phyloP scores from a whole-genome alignment of 2,888 invertebrate genomes.

The Ochlodes sylvanus region DNA sequence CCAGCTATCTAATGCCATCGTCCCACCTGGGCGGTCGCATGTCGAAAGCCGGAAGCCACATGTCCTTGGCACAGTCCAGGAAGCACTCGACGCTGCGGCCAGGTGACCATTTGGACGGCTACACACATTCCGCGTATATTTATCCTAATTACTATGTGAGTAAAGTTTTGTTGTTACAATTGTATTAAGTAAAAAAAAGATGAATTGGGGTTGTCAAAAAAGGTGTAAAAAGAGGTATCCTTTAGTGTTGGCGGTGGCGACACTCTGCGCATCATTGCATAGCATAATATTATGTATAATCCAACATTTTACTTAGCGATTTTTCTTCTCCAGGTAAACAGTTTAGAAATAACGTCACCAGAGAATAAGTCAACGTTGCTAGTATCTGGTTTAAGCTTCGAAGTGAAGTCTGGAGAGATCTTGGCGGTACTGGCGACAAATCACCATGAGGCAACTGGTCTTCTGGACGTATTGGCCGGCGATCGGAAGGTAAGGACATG shows the following conservation, averaged over 20 bases:
- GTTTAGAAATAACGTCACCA: slow-evolving; percentile 86
- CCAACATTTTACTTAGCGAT: too few species aligned
- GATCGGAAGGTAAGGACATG: slow-evolving; percentile 76
- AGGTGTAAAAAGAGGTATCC: too few species aligned
- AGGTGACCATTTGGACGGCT: slow-evolving; percentile 84
- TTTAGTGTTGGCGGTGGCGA: too few species aligned
- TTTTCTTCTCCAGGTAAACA: slow-evolving; percentile 79
- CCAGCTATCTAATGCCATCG: slow-evolving; percentile 76
- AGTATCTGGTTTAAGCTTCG: slow-evolving; percentile 92
- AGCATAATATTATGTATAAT: too few species aligned
- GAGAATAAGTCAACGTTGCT: slow-evolving; percentile 84
- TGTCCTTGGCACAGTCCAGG: slow-evolving; percentile 84
- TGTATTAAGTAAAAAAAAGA: too few species aligned
- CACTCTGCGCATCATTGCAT: too few species aligned
- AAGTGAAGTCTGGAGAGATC: slow-evolving; percentile 95
- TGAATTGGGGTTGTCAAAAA: too few species aligned
- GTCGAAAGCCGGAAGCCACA: slow-evolving; percentile 87
- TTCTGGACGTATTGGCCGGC: slow-evolving; percentile 95
- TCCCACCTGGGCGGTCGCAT: slow-evolving; percentile 84
- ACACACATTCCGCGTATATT: slow-evolving; percentile 79
- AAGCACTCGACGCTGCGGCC: slow-evolving; percentile 84
- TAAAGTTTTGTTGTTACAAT: slow-evolving; percentile 30
- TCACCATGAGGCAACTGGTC: slow-evolving; percentile 93
- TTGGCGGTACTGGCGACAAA: slow-evolving; percentile 96
- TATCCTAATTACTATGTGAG: slow-evolving; percentile 88